Base-by-base conservation (phyloP, 2,888 invertebrate genomes). In the Pyralis farinalis region DNA sequence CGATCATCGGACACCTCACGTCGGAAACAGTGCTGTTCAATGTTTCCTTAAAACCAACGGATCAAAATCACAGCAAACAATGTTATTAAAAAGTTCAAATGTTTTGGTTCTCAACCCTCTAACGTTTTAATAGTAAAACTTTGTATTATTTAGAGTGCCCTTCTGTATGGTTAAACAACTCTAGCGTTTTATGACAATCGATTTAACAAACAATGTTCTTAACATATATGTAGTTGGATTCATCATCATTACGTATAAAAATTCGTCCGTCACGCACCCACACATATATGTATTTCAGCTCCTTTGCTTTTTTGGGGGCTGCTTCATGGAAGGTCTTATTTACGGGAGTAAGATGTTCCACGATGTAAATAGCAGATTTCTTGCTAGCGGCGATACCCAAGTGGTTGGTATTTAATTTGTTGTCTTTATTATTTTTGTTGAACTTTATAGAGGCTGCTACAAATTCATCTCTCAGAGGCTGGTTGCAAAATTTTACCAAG, bases 251-350 rank as follows among this genome's bases (percentile, higher is more conserved):
- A 3, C 48, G 30, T 33, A 44, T 34, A 30, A 34, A 47, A 5
- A 47, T 40, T 4, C 42, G 37, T 3, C 47, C 43, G 8, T 37
- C 35, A 0, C 44, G 44, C 7, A 47, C 30, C 44, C 47, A 47
- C 1, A 42, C 42, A 21, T 40, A 42, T 27, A 43, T 41, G 9
- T 41, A 45, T 9, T 40, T 20, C 3, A 40, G 34, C 7, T 41
- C 38, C 32, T 36, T 48, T 1, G 48, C 48, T 4, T 34, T 28
- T 1, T 12, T 33, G 6, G 45, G 40, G 7, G 43, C 38, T 5
- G 37, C 34, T 7, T 43, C 44, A 12, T 48, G 47, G n/a, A 47
- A 35, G 1, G 27, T 7, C 20, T 47, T 47, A 10, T 44, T 43
- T 12, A 29, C 27, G n/a, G 43, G 47, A 7, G 44, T 34, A 2